A percentile compares a stretch with the other conserved stretches of the same genome.
These are phyloP conservation scores for Odobenus rosmarus DNA, from an alignment of 2,113 vertebrate genomes.

Conservation along the genomic window DNA sequence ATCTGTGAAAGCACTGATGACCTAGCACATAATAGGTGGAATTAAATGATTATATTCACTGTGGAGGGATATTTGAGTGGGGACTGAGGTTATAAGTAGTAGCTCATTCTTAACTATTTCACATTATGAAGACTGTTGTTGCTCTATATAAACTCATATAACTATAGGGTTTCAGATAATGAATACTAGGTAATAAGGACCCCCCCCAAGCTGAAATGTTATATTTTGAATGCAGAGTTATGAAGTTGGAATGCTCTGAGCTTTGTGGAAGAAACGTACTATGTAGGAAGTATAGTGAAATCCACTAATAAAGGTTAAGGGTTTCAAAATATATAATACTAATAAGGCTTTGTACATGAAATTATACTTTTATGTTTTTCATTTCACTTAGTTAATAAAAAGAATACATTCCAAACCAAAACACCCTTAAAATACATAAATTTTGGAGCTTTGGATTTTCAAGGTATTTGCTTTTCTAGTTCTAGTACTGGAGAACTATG, in stretches of 20 bases:
- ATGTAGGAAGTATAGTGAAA: not conserved
- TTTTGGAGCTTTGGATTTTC: conserved; percentile 80
- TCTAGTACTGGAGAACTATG: not conserved
- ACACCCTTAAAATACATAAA: conserved; percentile 47
- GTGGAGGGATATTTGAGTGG: not conserved
- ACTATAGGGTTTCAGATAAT: not conserved
- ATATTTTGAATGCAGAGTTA: not conserved
- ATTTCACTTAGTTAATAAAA: conserved; percentile 12
- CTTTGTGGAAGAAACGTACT: not conserved
- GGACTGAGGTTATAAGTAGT: not conserved
- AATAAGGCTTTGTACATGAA: conserved; percentile 30
- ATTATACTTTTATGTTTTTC: conserved; percentile 24
- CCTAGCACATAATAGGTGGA: not conserved
- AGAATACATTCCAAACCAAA: conserved; percentile 10
- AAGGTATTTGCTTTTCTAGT: conserved; percentile 71
- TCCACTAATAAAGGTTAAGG: not conserved
- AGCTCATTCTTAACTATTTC: not conserved
- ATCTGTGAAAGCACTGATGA: not conserved
- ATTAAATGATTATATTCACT: not conserved
- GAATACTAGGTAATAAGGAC: not conserved
- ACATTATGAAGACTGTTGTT: not conserved
- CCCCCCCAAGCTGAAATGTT: not conserved
- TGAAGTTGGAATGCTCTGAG: not conserved
- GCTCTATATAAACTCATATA: not conserved
- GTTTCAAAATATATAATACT: not conserved